Percentiles rank a stretch among this genome's conserved stretches.
phyloP scores from a whole-genome alignment of 2,113 vertebrate species.

The Heliornis fulica region DNA sequence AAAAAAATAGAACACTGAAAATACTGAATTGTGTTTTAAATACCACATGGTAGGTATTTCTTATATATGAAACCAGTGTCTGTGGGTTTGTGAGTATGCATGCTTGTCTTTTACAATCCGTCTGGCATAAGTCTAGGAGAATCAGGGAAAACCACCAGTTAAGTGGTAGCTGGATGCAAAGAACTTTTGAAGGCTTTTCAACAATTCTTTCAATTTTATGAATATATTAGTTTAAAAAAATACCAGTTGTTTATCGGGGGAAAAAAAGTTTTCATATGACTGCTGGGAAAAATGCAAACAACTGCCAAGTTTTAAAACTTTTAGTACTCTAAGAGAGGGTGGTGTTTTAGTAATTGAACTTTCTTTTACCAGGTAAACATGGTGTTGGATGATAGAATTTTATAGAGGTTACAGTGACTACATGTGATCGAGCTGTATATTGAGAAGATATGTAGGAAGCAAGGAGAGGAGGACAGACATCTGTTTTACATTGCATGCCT shows the following conservation, averaged over 20 bases:
- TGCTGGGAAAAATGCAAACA: neutral
- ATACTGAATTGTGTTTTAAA: neutral
- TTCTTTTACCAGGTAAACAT: neutral
- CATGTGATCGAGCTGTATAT: neutral
- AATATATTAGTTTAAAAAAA: neutral
- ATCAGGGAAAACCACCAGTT: neutral
- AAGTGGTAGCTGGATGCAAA: neutral
- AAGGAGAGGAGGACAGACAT: neutral
- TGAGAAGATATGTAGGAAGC: neutral
- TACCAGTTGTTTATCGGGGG: fast-evolving
- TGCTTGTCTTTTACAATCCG: neutral
- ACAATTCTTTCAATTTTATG: neutral
- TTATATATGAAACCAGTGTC: neutral
- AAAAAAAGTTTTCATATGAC: neutral
- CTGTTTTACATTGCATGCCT: neutral
- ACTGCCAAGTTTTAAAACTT: neutral
- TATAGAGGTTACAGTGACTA: neutral
- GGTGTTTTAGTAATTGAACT: neutral
- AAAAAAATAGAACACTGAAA: neutral
- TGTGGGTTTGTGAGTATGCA: neutral
- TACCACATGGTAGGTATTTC: neutral
- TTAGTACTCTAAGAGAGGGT: neutral
- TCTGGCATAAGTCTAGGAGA: neutral
- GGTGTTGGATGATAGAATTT: neutral
- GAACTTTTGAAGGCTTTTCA: neutral